Conservation (phyloP, 2,797 vertebrate genomes). For the Alca torda region DNA sequence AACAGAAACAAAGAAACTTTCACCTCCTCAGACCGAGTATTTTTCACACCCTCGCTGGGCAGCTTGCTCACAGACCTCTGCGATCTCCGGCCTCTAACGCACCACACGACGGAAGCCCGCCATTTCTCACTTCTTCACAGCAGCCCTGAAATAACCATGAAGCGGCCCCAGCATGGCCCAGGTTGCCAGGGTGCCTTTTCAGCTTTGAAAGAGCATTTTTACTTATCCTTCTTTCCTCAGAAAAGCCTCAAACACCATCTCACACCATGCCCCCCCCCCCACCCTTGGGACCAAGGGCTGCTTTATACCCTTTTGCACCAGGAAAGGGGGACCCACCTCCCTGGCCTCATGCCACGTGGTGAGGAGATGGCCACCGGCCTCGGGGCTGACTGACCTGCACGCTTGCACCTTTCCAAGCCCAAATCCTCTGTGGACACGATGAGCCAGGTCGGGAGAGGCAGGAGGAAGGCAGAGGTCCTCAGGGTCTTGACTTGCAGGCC, state of each 20-base stretch:
- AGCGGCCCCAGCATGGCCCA: fast-evolving
- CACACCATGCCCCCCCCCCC: background rate
- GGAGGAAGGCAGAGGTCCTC: background rate
- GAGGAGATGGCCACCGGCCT: fast-evolving
- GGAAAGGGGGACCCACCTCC: background rate
- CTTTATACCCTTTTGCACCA: background rate
- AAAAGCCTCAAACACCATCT: fast-evolving
- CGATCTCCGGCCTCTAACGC: background rate
- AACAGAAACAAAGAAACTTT: background rate
- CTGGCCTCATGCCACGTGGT: fast-evolving
- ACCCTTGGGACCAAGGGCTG: background rate
- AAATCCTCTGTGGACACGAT: fast-evolving
- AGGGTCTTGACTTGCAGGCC: background rate
- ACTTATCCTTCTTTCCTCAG: background rate
- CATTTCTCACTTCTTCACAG: background rate
- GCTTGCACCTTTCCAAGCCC: fast-evolving
- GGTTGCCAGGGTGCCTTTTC: fast-evolving
- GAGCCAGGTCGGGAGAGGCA: background rate
- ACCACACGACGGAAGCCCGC: fast-evolving
- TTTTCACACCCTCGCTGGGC: background rate
- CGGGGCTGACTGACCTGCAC: fast-evolving
- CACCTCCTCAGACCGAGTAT: fast-evolving
- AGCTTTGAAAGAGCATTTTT: background rate
- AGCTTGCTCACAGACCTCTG: background rate
- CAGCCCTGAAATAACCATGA: background rate